Evolutionary conservation across 1,140 invertebrate species (phyloP).

Genomic region (Coenobita brevimanus): DNA sequence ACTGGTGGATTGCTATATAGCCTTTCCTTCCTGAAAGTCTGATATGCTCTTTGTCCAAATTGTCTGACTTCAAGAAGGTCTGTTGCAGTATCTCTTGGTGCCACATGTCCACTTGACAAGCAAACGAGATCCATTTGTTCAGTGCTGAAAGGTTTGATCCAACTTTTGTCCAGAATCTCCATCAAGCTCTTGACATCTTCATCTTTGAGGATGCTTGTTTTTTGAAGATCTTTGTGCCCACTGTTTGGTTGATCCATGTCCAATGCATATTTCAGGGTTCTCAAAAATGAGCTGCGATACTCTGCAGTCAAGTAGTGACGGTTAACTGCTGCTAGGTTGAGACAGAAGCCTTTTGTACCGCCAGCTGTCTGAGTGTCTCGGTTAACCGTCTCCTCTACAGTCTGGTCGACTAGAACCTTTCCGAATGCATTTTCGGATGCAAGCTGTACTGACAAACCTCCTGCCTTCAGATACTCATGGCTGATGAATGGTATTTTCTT

Average conservation of each 20-base stretch:
- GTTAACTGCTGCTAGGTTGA: neutral
- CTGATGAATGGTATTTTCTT: no score
- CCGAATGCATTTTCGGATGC: constrained; percentile 36
- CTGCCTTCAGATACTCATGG: no score
- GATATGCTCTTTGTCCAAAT: neutral
- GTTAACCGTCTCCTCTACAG: constrained; percentile 61
- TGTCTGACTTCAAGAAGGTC: constrained; percentile 21
- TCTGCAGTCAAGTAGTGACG: neutral
- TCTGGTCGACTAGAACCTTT: constrained; percentile 47
- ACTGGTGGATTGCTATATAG: no score
- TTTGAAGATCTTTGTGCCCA: neutral
- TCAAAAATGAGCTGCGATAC: neutral
- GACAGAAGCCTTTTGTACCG: constrained; percentile 44
- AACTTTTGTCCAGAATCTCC: constrained; percentile 19
- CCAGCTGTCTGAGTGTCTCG: constrained; percentile 59
- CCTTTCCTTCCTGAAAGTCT: neutral
- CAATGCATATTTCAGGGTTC: no score
- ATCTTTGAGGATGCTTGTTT: neutral
- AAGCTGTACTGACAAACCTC: constrained; percentile 56
- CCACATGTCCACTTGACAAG: neutral
- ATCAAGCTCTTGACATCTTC: neutral
- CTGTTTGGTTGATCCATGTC: neutral
- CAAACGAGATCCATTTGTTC: neutral
- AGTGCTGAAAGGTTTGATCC: neutral
- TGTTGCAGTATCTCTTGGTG: neutral